These are phyloP conservation scores for Cochlearius cochlearius DNA, from an alignment of 2,113 vertebrate genomes.

Conservation along the genomic window DNA sequence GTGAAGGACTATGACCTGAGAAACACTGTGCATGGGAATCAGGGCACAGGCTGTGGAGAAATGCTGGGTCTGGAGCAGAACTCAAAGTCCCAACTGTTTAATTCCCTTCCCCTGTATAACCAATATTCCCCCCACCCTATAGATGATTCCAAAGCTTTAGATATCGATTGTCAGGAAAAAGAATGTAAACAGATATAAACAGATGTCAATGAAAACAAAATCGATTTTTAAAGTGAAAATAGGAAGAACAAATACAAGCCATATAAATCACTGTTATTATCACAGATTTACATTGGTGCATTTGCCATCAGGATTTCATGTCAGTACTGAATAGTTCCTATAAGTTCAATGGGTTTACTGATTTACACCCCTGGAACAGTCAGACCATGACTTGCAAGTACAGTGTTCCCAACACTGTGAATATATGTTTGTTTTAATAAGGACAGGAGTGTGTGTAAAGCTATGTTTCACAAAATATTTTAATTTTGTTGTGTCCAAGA, in stretches of 20 bases:
- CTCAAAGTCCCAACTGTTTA: not conserved
- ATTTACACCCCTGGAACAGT: not conserved
- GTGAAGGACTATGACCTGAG: not conserved
- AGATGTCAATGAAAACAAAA: not conserved
- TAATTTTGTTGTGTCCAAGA: not conserved
- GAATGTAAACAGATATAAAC: not conserved
- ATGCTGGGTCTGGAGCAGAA: not conserved
- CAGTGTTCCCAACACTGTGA: not conserved
- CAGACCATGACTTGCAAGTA: not conserved
- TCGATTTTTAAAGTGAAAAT: not conserved
- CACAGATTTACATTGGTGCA: not conserved
- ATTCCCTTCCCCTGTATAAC: not conserved
- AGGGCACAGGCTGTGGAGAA: not conserved
- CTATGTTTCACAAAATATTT: not conserved
- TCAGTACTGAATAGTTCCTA: not conserved
- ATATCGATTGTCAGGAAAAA: rapidly evolving
- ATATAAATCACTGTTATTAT: not conserved
- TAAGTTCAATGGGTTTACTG: not conserved
- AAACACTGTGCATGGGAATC: not conserved
- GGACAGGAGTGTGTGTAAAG: not conserved
- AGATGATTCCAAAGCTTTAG: not conserved
- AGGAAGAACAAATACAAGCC: not conserved
- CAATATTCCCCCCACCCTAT: rapidly evolving
- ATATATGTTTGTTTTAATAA: not conserved
- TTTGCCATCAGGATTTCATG: not conserved